Conservation (phyloP, 2,797 vertebrate genomes). For the Chaenodraco wilsoni region DNA sequence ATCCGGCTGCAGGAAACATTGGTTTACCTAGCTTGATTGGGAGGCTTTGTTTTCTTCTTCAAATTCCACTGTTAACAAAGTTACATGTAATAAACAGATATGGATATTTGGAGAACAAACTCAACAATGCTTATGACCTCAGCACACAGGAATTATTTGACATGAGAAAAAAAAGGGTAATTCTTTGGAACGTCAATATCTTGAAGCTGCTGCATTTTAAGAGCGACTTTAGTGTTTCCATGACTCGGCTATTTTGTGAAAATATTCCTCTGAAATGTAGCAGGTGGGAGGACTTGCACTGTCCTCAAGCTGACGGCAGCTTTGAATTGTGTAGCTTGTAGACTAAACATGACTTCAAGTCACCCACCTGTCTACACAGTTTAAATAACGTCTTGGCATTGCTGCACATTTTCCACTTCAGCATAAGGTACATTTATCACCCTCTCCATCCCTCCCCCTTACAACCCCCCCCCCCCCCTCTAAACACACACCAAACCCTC, state of each 20-base stretch:
- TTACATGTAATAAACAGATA: neutral
- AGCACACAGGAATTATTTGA: neutral
- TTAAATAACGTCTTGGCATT: slow-evolving; percentile 1
- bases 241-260: neutral
- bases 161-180: neutral
- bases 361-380: slow-evolving; percentile 5
- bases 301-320: slow-evolving; percentile 7
- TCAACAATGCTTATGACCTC: neutral
- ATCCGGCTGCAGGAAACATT: neutral
- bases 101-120: neutral
- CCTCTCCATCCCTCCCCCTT: slow-evolving; percentile 1
- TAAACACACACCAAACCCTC: neutral
- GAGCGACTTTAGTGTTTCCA: neutral
- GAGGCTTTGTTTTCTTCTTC: neutral
- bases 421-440: neutral
- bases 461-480: neutral
- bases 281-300: slow-evolving; percentile 13
- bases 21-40: neutral
- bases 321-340: slow-evolving; percentile 18
- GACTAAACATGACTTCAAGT: slow-evolving; percentile 7
- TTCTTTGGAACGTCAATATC: neutral
- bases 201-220: neutral
- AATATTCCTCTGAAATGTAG: neutral
- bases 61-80: neutral
- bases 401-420: slow-evolving; percentile 10